phyloP scores from a whole-genome alignment of 2,888 invertebrate genomes.

The Romanomermis culicivorax region DNA sequence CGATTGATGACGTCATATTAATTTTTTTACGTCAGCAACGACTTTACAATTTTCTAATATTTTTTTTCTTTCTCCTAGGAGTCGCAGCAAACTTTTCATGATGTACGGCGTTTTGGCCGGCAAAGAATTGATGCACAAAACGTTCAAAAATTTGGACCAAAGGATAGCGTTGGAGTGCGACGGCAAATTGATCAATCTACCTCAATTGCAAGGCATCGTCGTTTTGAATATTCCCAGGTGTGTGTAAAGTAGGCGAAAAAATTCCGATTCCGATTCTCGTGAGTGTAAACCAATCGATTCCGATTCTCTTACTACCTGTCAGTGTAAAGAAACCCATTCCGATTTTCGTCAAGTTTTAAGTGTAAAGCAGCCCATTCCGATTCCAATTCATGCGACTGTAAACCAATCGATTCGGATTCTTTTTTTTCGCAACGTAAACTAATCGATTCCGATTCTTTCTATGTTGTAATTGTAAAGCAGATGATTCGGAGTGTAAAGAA shows the following conservation, averaged over 20 bases:
- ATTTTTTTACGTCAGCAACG: too few relatives aligned
- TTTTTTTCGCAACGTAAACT: too few relatives aligned
- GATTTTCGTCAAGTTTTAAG: too few relatives aligned
- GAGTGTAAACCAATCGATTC: not conserved
- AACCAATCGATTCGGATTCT: too few relatives aligned
- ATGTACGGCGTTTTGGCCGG: slow-evolving; percentile 48
- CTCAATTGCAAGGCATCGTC: slow-evolving; percentile 78
- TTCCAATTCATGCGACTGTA: too few relatives aligned
- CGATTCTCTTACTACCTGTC: slow-evolving; percentile 9
- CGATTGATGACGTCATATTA: too few relatives aligned
- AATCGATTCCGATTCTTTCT: too few relatives aligned
- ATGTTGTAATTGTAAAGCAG: too few relatives aligned
- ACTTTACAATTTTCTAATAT: not conserved
- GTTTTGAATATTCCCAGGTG: slow-evolving; percentile 79
- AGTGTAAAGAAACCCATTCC: too few relatives aligned
- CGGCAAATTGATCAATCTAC: slow-evolving; percentile 77
- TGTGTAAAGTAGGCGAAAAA: too few relatives aligned
- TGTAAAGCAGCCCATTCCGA: too few relatives aligned
- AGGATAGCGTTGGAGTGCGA: slow-evolving; percentile 85
- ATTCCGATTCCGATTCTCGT: slow-evolving; percentile 8
- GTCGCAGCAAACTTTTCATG: slow-evolving; percentile 67
- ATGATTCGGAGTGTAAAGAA: too few relatives aligned
- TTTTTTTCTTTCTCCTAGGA: not conserved
- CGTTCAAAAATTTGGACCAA: slow-evolving; percentile 84
- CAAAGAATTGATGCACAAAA: slow-evolving; percentile 45